Conservation (phyloP, 2,797 vertebrate species). For the Sebastes steindachneri region DNA sequence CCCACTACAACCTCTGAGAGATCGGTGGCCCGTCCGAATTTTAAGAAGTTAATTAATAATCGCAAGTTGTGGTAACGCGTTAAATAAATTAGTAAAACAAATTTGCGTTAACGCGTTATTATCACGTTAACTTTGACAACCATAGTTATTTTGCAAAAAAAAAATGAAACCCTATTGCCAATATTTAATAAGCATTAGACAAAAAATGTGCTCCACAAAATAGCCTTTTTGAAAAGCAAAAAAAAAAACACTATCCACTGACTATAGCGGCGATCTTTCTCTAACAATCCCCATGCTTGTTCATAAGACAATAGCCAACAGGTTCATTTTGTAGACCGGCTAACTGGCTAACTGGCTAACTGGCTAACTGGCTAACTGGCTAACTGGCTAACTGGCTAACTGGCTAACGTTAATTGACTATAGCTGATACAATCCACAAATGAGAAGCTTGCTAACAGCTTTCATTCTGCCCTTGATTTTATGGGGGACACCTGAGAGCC, state of each 20-base stretch:
- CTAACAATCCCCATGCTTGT: not conserved
- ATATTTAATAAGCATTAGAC: not conserved
- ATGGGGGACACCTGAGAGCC: not conserved
- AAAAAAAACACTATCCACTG: not conserved
- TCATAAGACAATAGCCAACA: not conserved
- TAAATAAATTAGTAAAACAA: no score
- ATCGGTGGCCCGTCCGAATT: no score
- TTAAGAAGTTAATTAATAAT: no score
- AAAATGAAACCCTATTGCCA: not conserved
- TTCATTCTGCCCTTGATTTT: not conserved
- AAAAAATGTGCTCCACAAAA: not conserved
- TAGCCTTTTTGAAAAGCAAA: not conserved
- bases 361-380: no score
- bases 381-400: no score
- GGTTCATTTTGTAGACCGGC: not conserved
- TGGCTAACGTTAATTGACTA: not conserved
- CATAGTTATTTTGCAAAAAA: no score
- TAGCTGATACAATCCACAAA: not conserved
- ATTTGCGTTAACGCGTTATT: no score
- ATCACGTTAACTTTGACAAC: no score
- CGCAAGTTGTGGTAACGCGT: no score
- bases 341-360: no score
- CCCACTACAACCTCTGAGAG: no score
- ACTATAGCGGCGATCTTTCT: not conserved
- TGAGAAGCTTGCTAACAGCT: not conserved